phyloP scores from a whole-genome alignment of 2,797 vertebrate species.

The Acanthopagrus latus region DNA sequence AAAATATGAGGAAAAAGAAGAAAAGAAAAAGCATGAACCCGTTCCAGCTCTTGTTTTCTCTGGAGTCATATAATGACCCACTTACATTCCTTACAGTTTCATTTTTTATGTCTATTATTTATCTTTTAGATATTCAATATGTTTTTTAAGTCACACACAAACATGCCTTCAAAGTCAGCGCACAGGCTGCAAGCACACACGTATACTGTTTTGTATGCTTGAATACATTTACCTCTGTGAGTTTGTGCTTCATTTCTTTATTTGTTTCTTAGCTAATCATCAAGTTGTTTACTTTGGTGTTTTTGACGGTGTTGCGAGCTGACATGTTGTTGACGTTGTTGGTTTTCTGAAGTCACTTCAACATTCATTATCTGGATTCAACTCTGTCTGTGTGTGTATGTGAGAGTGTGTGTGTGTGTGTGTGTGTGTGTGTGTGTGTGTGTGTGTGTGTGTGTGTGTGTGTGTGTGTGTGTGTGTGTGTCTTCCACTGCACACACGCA shows the following conservation, averaged over 20 bases:
- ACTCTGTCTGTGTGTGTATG: slow-evolving; percentile 30
- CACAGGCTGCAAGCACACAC: slow-evolving; percentile 16
- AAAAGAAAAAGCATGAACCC: slow-evolving; percentile 52
- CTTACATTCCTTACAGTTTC: slow-evolving; percentile 61
- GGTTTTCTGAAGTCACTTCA: slow-evolving; percentile 73
- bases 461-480: slow-evolving; percentile 36
- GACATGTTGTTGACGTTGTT: slow-evolving; percentile 69
- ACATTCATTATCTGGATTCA: slow-evolving; percentile 76
- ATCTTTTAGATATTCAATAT: slow-evolving; percentile 60
- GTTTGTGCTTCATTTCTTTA: slow-evolving; percentile 43
- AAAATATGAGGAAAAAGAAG: slow-evolving; percentile 9
- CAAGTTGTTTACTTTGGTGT: slow-evolving; percentile 68
- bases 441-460: slow-evolving; percentile 33
- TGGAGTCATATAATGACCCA: slow-evolving; percentile 79
- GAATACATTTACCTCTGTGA: slow-evolving; percentile 28
- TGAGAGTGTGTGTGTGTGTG: slow-evolving; percentile 30
- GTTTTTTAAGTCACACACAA: slow-evolving; percentile 57
- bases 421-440: slow-evolving; percentile 34
- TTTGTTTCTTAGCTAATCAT: slow-evolving; percentile 64
- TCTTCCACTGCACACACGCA: slow-evolving; percentile 16
- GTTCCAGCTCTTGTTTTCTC: slow-evolving; percentile 67
- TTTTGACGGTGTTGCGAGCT: slow-evolving; percentile 60
- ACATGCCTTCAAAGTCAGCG: slow-evolving; percentile 16
- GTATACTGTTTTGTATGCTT: background rate
- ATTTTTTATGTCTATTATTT: slow-evolving; percentile 67